These are phyloP conservation scores for Acridotheres tristis DNA, from an alignment of 2,797 vertebrate genomes.

Conservation along the genomic window DNA sequence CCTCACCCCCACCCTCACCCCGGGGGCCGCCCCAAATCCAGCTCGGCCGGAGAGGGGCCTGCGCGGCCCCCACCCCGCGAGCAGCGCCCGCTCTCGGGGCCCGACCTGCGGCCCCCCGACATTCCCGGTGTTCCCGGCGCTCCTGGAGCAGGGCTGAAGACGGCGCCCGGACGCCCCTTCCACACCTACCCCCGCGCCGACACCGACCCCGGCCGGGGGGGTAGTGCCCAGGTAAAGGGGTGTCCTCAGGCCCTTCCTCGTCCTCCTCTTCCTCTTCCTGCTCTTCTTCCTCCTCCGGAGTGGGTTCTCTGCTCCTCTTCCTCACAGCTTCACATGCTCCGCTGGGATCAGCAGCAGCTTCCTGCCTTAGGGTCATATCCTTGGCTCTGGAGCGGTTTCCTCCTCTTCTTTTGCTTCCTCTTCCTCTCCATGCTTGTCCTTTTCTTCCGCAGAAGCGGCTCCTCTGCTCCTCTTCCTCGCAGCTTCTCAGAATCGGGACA, in stretches of 20 bases:
- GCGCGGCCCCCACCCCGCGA: neutral
- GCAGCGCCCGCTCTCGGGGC: neutral
- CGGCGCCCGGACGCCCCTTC: neutral
- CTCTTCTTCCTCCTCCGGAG: neutral
- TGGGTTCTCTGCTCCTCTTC: neutral
- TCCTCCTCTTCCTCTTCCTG: neutral
- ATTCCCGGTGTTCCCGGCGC: neutral
- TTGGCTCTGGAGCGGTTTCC: neutral
- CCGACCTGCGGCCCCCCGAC: neutral
- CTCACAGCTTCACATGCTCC: accelerated
- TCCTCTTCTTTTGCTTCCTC: neutral
- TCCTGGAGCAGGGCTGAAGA: neutral
- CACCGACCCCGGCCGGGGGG: neutral
- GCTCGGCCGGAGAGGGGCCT: neutral
- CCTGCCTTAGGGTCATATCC: accelerated
- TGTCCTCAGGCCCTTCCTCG: accelerated
- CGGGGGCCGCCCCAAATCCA: neutral
- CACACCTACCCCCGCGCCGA: neutral
- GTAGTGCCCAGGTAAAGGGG: neutral
- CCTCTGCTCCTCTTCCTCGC: neutral
- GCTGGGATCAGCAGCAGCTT: neutral
- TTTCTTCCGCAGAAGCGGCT: neutral
- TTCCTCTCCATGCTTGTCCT: neutral
- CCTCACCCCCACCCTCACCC: neutral
- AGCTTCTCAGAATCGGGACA: accelerated